Base-by-base conservation (phyloP, 2,888 invertebrate species). In the Troides helena region DNA sequence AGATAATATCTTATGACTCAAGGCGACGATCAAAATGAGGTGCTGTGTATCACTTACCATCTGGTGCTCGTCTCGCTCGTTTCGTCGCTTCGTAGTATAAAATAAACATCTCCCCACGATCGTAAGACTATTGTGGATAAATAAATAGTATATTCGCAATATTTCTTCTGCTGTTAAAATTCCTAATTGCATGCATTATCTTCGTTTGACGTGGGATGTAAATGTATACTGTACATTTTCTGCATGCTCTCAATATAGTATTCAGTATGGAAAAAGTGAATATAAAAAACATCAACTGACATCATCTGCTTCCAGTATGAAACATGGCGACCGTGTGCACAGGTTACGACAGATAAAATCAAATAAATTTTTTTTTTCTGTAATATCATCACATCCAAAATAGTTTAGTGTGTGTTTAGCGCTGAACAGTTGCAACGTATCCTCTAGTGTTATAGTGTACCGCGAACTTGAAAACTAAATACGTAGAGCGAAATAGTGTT, bases 311-410 rank as follows among this genome's bases (percentile, higher is more conserved):
- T 53, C n/a, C 18, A 53, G 53, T 53, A 53, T 7, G 30, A 36
- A 36, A 53, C 64, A 56, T n/a, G 12, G 57, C 57, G 57, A 58
- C 57, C 57, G 57, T 58, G 57, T 43, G 57, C 21, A 17, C 59
- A 18, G 12, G 65, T 65, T 59, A 39, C 65, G 58, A 46, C 25
- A n/a, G 25, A 50, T 66, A 39, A 64, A 67, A 56, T 61, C 17
- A 61, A 61, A 61, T 39, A 39, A 39, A 23, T 67, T 67, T 67
- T 67, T 67, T 67, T 53, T 30, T 30, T 30, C 30, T 30, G 30
- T 53, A 67, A 67, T 61, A 67, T 53, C 61, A 67, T n/a, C 30
- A 67, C 67, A 67, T 61, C 67, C 25, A 53, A 67, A 67, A 67
- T 67, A 67, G 67, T 61, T 61, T 61, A 67, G 67, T 67, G 17